Evolutionary conservation across 2,113 vertebrate species (phyloP).

Genomic region (Ranitomeya imitator): DNA sequence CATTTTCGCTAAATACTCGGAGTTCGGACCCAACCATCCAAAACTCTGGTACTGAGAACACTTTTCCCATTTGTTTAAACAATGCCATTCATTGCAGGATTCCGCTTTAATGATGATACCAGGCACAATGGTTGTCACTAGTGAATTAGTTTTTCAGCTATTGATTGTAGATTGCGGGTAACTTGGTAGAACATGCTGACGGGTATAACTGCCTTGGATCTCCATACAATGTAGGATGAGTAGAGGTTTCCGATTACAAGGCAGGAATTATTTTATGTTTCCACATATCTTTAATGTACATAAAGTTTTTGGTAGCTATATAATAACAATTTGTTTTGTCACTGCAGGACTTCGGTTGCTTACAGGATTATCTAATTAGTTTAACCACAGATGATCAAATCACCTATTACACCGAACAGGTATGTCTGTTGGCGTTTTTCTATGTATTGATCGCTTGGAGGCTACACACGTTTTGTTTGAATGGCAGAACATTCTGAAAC

Average conservation of each 20-base stretch:
- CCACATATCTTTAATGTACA: not conserved
- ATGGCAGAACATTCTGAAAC: no score
- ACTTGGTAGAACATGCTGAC: not conserved
- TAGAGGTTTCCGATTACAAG: no score
- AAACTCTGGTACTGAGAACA: not conserved
- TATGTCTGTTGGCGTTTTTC: slow-evolving; percentile 61
- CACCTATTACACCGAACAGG: slow-evolving; percentile 86
- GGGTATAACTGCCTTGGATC: no score
- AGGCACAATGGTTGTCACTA: no score
- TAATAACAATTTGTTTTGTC: not conserved
- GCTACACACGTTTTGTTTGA: not conserved
- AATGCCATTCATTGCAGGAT: no score
- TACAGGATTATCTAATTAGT: slow-evolving; percentile 92
- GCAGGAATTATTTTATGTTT: no score
- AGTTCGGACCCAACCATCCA: not conserved
- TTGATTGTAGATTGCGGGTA: not conserved
- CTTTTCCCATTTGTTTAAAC: no score
- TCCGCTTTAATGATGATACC: no score
- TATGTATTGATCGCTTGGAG: not conserved
- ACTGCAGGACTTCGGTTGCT: slow-evolving; percentile 83
- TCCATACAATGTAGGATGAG: no score
- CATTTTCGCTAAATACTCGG: not conserved
- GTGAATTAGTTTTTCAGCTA: not conserved
- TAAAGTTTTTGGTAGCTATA: not conserved
- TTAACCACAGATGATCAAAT: slow-evolving; percentile 94